Evolutionary conservation across 1,140 invertebrate genomes (phyloP).

Genomic region (Adelges cooleyi): DNA sequence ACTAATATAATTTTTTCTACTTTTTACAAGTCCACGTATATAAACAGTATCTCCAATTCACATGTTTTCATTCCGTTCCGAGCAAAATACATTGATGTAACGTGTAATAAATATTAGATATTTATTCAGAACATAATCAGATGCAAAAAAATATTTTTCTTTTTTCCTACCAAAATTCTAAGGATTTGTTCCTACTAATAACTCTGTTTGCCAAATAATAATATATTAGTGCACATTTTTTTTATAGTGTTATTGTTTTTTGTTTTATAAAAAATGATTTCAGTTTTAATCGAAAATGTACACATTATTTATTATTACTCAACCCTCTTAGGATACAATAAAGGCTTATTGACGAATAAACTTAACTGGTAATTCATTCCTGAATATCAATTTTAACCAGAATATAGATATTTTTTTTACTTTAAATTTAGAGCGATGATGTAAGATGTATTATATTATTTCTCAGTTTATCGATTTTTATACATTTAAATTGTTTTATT

Average conservation of each 20-base stretch:
- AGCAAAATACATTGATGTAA: slow-evolving; percentile 8
- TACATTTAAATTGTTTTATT: no score
- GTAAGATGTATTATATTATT: no score
- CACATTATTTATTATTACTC: no score
- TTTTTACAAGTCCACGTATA: slow-evolving; percentile 1
- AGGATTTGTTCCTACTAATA: slow-evolving; percentile 1
- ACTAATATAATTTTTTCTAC: slow-evolving; percentile 52
- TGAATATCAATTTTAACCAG: no score
- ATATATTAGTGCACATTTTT: slow-evolving; percentile 23
- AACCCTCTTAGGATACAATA: no score
- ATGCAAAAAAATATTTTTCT: neutral
- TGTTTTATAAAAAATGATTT: slow-evolving; percentile 18
- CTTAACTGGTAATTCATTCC: no score
- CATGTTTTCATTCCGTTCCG: slow-evolving; percentile 13
- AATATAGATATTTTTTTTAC: no score
- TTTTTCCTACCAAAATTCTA: slow-evolving; percentile 6
- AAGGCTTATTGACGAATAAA: no score
- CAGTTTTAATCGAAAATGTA: neutral
- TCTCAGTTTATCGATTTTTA: no score
- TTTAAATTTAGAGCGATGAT: no score
- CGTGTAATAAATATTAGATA: slow-evolving; percentile 4
- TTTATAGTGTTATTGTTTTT: slow-evolving; percentile 24
- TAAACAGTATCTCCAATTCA: neutral
- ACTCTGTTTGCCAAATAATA: neutral
- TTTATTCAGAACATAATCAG: neutral